Evolutionary conservation across 2,888 invertebrate genomes (phyloP).

Genomic region (Oasisia sp.): DNA sequence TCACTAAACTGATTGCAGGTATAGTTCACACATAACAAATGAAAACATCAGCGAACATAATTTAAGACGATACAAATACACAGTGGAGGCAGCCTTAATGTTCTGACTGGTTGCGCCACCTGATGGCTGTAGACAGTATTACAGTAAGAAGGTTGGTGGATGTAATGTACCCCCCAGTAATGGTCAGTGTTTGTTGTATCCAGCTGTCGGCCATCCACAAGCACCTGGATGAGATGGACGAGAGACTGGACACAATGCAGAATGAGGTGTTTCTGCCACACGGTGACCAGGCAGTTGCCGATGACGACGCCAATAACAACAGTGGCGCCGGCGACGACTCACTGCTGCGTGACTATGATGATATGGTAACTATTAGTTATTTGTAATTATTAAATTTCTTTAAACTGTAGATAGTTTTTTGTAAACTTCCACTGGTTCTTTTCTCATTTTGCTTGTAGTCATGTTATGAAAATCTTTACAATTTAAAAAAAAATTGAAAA

Average conservation of each 20-base stretch:
- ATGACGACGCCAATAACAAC: constrained; percentile 25
- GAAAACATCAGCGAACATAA: background rate
- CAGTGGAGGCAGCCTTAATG: background rate
- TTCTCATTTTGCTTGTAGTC: no score
- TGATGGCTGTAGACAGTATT: background rate
- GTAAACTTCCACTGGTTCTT: background rate
- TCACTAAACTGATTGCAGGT: no score
- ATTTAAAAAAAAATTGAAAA: no score
- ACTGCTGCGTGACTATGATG: constrained; percentile 32
- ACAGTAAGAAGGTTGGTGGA: background rate
- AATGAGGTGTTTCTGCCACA: constrained; percentile 39
- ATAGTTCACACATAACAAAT: no score
- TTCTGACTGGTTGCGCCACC: background rate
- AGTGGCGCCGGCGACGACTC: constrained; percentile 19
- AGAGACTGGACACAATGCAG: constrained; percentile 51
- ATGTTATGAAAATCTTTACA: no score
- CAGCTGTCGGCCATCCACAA: constrained; percentile 43
- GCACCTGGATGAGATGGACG: constrained; percentile 56
- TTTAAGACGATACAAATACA: background rate
- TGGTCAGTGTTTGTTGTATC: constrained; percentile 2
- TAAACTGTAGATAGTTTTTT: no score
- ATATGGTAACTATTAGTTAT: constrained; percentile 27
- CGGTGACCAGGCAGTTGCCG: background rate
- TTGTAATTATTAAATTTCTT: background rate
- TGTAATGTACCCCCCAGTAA: no score